phyloP scores from a whole-genome alignment of 1,140 invertebrate species.

The Lucilia sericata region DNA sequence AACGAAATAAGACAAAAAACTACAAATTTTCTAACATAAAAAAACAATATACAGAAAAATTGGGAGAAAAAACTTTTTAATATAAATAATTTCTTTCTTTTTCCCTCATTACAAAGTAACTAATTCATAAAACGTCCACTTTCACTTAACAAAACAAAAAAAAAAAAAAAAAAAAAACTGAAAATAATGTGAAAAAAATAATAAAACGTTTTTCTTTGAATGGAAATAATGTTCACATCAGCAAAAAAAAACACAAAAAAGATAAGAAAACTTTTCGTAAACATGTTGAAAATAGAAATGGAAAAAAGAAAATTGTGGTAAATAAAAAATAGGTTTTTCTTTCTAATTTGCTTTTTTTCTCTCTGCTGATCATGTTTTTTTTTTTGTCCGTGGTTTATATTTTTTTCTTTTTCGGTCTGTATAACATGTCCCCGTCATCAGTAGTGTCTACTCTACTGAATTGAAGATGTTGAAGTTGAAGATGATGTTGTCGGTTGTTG shows the following conservation, averaged over 20 bases:
- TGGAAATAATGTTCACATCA: neutral
- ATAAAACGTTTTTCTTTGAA: conserved; percentile 24
- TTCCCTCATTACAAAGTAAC: neutral
- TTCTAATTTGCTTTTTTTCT: neutral
- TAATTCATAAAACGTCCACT: conserved; percentile 13
- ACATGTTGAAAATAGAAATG: neutral
- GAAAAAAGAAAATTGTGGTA: conserved; percentile 10
- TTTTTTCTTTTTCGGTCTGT: too few relatives aligned
- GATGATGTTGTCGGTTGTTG: neutral
- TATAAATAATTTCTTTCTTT: neutral
- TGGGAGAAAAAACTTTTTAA: neutral
- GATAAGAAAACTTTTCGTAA: neutral
- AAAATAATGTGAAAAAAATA: neutral
- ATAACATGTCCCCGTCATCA: too few relatives aligned
- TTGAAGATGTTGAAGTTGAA: neutral
- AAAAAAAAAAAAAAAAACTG: neutral
- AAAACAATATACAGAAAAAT: neutral
- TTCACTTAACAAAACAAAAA: neutral
- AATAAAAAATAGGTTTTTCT: neutral
- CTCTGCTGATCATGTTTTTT: neutral
- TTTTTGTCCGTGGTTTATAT: neutral
- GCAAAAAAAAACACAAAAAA: neutral
- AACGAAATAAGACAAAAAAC: neutral
- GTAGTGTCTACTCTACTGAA: neutral
- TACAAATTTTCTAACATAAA: neutral